These are phyloP conservation scores for Choristoneura rosaceana DNA, from an alignment of 2,888 invertebrate genomes.

Conservation along the genomic window DNA sequence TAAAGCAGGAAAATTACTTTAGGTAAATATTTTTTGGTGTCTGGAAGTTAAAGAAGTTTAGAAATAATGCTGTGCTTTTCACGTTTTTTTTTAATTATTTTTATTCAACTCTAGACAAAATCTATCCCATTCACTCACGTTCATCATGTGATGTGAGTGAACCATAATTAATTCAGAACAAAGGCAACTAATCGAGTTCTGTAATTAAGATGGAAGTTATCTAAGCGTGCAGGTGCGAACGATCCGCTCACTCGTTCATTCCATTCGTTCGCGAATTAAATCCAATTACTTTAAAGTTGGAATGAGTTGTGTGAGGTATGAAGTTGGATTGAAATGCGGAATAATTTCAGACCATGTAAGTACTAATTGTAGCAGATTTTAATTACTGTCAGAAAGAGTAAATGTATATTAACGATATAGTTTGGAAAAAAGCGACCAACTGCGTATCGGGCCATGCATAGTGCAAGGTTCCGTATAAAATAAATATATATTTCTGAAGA, in stretches of 20 bases:
- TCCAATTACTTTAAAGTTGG: slow-evolving; percentile 30
- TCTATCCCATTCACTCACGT: neutral
- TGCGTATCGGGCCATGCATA: no score
- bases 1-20: no score
- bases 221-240: slow-evolving; percentile 39
- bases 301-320: neutral
- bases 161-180: slow-evolving; percentile 32
- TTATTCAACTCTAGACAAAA: neutral
- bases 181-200: slow-evolving; percentile 36
- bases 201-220: slow-evolving; percentile 40
- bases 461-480: no score
- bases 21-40: no score
- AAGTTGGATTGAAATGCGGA: neutral
- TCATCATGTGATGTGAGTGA: neutral
- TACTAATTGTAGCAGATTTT: no score
- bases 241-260: slow-evolving; percentile 32
- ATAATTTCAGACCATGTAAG: neutral
- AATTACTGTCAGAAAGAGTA: no score
- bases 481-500: no score
- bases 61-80: no score
- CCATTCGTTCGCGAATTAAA: slow-evolving; percentile 29
- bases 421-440: no score
- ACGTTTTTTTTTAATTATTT: no score
- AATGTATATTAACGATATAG: no score
- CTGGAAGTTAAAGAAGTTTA: no score